A percentile compares a stretch with the other conserved stretches of the same genome.
These are phyloP conservation scores for Acanthococcus lagerstroemiae DNA, from an alignment of 2,888 invertebrate species.

Conservation along the genomic window DNA sequence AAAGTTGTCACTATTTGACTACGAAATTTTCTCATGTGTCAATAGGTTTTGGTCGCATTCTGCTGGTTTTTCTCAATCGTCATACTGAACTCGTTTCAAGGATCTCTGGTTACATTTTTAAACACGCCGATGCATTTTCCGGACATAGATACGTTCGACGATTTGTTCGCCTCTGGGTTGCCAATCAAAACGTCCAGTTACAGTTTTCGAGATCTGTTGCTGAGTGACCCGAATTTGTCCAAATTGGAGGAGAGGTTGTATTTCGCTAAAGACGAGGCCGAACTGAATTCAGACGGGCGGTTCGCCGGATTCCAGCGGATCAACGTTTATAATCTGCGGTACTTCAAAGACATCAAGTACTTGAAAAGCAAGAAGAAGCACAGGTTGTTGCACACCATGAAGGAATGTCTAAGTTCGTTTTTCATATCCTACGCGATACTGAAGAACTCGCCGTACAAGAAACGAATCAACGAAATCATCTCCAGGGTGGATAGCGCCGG, in stretches of 20 bases:
- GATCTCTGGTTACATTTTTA: slow-evolving; percentile 43
- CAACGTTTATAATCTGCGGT: slow-evolving; percentile 31
- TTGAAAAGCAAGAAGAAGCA: slow-evolving; percentile 36
- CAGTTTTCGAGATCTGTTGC: slow-evolving; percentile 41
- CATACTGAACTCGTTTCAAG: slow-evolving; percentile 41
- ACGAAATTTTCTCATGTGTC: too few relatives aligned
- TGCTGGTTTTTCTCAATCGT: slow-evolving; percentile 41
- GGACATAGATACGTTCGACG: slow-evolving; percentile 44
- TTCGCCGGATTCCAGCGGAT: slow-evolving; percentile 34
- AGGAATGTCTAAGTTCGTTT: slow-evolving; percentile 44
- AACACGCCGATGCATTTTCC: slow-evolving; percentile 43
- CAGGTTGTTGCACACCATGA: slow-evolving; percentile 43
- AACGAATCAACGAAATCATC: slow-evolving; percentile 41
- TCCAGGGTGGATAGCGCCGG: slow-evolving; percentile 37
- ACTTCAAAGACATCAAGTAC: slow-evolving; percentile 33
- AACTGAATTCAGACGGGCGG: slow-evolving; percentile 29
- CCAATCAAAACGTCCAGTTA: slow-evolving; percentile 41
- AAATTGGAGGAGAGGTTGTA: slow-evolving; percentile 15
- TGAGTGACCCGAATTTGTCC: slow-evolving; percentile 33
- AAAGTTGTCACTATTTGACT: too few relatives aligned
- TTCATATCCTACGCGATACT: slow-evolving; percentile 45
- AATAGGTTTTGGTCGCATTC: slow-evolving; percentile 8
- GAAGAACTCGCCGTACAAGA: slow-evolving; percentile 43
- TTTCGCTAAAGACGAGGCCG: slow-evolving; percentile 17
- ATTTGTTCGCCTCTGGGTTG: slow-evolving; percentile 43